phyloP scores from a whole-genome alignment of 35 echinoderm and acorn worm species.

The Heliocidaris erythrogramma region DNA sequence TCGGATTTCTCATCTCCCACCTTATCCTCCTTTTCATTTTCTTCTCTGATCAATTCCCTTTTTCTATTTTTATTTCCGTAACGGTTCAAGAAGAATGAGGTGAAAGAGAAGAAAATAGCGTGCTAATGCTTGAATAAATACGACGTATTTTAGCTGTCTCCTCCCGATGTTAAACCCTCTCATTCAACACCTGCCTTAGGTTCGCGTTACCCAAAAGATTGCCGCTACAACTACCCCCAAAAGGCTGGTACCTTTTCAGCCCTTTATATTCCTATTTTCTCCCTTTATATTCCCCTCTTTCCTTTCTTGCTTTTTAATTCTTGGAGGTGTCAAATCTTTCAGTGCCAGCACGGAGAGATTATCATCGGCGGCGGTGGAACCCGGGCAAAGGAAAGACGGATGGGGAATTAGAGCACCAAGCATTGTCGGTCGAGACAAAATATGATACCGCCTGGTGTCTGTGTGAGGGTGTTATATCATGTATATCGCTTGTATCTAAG shows the following conservation, averaged over 20 bases:
- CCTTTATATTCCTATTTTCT: not conserved
- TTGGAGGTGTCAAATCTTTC: constrained; percentile 27
- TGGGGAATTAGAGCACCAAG: not conserved
- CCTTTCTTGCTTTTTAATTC: not conserved
- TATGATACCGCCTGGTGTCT: not conserved
- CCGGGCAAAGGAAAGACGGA: not conserved
- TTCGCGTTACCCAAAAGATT: constrained; percentile 21
- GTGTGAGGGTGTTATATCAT: not conserved
- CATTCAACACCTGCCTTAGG: constrained; percentile 23
- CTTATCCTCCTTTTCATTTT: constrained; percentile 7
- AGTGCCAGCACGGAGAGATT: not conserved
- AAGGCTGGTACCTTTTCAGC: not conserved
- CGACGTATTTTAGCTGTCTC: constrained; percentile 23
- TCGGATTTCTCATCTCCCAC: not conserved
- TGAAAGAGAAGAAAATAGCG: not conserved
- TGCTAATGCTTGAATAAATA: constrained; percentile 45
- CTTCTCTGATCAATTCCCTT: not conserved
- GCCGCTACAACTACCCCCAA: constrained; percentile 31
- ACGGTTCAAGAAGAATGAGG: not conserved
- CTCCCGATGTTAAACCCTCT: not conserved
- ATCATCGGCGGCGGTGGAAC: not conserved
- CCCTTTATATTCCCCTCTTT: not conserved
- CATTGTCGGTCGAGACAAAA: not conserved
- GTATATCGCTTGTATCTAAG: not conserved
- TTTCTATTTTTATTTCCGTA: constrained; percentile 34